A percentile compares a stretch with the other conserved stretches of the same genome.
Evolutionary conservation across 1,140 invertebrate species (phyloP).

Genomic region (Drosophila arawakana): DNA sequence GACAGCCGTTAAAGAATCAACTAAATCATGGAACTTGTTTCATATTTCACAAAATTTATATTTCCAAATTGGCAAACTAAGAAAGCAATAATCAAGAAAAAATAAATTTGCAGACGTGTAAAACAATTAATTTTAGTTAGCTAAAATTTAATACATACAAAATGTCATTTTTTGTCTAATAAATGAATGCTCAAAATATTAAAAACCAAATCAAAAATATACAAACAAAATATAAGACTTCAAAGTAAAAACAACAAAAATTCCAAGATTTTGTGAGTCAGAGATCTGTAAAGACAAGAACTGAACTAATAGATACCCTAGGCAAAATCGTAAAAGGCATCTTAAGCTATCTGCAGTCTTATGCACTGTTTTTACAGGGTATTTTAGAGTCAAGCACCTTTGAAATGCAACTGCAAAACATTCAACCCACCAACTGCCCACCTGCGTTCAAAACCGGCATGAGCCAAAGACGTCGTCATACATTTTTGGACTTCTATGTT

Average conservation of each 20-base stretch:
- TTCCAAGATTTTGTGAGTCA: constrained; percentile 11
- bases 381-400: background rate
- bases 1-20: no score
- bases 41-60: no score
- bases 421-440: constrained; percentile 62
- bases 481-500: constrained; percentile 74
- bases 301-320: constrained; percentile 2
- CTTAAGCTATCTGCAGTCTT: background rate
- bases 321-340: background rate
- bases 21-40: no score
- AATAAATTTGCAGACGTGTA: no score
- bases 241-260: background rate
- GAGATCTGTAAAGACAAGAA: background rate
- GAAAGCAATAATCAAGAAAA: no score
- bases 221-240: background rate
- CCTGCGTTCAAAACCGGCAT: constrained; percentile 71
- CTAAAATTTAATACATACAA: no score
- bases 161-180: no score
- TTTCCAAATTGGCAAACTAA: no score
- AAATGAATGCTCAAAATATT: no score
- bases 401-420: constrained; percentile 3
- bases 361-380: constrained; percentile 8
- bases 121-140: no score
- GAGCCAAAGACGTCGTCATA: constrained; percentile 69
- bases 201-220: no score